Conservation (phyloP, 2,113 vertebrate genomes). For the Etheostoma cragini region DNA sequence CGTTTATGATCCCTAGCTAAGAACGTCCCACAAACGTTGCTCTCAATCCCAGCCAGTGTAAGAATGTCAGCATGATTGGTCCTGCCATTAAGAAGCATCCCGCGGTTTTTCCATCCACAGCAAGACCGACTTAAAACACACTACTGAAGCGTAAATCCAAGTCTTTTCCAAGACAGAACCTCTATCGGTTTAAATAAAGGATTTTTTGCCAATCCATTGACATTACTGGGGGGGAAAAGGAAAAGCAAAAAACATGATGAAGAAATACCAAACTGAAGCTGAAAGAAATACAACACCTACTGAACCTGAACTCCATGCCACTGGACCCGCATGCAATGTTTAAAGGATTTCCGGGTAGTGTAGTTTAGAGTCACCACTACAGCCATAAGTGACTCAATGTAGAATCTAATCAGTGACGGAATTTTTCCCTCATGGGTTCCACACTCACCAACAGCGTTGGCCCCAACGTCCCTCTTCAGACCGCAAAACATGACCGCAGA, state of each 20-base stretch:
- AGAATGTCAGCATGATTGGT: neutral
- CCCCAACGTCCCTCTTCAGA: slow-evolving; percentile 73
- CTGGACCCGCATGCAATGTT: neutral
- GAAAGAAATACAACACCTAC: slow-evolving; percentile 5
- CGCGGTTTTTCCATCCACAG: neutral
- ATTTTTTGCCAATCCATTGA: neutral
- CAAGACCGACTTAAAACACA: neutral
- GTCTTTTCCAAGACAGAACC: neutral
- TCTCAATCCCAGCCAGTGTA: neutral
- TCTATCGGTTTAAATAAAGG: neutral
- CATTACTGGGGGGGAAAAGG: neutral
- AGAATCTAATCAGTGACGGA: neutral
- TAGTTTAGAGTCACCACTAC: neutral
- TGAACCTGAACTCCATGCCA: neutral
- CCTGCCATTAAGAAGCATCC: neutral
- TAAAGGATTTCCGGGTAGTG: slow-evolving; percentile 29
- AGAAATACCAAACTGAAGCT: neutral
- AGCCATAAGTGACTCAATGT: neutral
- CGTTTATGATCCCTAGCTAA: neutral
- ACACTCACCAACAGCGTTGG: slow-evolving; percentile 74
- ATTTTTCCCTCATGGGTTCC: neutral
- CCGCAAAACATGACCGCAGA: slow-evolving; percentile 81
- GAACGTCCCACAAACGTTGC: neutral
- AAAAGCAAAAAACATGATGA: neutral
- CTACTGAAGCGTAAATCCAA: neutral